A percentile compares a stretch with the other conserved stretches of the same genome.
These are phyloP conservation scores for human DNA, from an alignment of 2,113 vertebrate species.

Conservation along the genomic window DNA sequence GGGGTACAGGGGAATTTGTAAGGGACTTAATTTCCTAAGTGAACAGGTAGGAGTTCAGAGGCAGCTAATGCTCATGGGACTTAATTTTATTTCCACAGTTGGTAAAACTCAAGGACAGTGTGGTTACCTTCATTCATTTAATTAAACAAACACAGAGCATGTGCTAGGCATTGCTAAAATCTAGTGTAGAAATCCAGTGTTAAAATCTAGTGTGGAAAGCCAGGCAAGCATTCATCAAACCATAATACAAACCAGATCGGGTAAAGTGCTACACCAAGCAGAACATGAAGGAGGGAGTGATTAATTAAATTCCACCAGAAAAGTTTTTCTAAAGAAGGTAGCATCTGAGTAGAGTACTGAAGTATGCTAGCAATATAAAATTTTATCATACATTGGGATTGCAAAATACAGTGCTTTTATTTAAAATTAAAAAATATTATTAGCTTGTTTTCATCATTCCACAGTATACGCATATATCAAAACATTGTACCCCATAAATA, in stretches of 20 bases:
- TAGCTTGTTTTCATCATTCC: not conserved
- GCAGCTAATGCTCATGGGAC: not conserved
- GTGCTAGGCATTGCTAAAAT: not conserved
- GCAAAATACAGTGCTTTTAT: slow-evolving; percentile 5
- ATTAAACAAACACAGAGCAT: not conserved
- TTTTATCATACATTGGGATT: not conserved
- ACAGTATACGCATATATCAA: not conserved
- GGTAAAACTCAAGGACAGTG: not conserved
- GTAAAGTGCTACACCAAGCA: not conserved
- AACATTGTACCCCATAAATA: not conserved
- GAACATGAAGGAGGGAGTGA: not conserved
- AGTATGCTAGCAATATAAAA: not conserved
- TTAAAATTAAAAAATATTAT: not conserved
- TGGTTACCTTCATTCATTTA: not conserved
- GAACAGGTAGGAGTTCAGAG: not conserved
- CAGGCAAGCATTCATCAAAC: not conserved
- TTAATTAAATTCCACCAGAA: not conserved
- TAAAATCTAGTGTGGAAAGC: not conserved
- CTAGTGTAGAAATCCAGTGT: not conserved
- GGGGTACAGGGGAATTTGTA: not conserved
- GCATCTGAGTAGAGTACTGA: not conserved
- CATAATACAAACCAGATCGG: not conserved
- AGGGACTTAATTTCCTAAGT: not conserved
- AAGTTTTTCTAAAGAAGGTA: not conserved
- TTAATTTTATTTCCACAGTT: slow-evolving; percentile 20